These are phyloP conservation scores for Lethenteron camtschaticum DNA, from an alignment of 2,113 vertebrate genomes.

Conservation along the genomic window DNA sequence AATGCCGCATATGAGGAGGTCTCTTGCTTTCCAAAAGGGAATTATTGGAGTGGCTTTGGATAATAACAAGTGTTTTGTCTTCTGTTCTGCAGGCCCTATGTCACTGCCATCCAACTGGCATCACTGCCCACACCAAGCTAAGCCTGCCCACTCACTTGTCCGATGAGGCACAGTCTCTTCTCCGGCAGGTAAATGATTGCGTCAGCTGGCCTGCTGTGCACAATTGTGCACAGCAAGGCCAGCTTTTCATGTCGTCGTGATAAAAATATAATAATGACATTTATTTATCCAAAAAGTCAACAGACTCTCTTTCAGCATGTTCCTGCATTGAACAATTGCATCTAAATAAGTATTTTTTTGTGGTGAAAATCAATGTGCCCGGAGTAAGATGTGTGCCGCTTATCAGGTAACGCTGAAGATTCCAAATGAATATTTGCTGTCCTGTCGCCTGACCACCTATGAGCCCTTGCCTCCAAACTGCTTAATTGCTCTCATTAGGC, in stretches of 20 bases:
- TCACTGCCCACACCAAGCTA: constrained; percentile 64
- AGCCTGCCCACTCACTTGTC: constrained; percentile 57
- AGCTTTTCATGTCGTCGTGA: not conserved
- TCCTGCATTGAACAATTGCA: not conserved
- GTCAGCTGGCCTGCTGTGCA: not conserved
- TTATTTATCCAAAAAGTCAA: not conserved
- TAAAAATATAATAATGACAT: not conserved
- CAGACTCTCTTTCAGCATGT: not conserved
- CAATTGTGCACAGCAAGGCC: not conserved
- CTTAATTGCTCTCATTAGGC: too few relatives aligned
- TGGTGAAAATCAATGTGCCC: not conserved
- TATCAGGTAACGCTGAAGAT: not conserved
- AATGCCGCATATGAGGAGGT: not conserved
- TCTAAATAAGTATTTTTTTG: not conserved
- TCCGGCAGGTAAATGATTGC: constrained; percentile 48
- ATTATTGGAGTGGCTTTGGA: too few relatives aligned
- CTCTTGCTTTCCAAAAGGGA: too few relatives aligned
- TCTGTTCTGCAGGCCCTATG: constrained; percentile 40
- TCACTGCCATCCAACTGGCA: constrained; percentile 60
- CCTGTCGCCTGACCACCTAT: not conserved
- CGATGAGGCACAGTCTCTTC: constrained; percentile 43
- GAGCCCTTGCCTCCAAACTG: not conserved
- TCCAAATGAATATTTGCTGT: not conserved
- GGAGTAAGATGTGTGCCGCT: not conserved
- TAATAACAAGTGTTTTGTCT: constrained; percentile 7